Evolutionary conservation across 2,797 vertebrate genomes (phyloP).

Genomic region (Crenuchus spilurus): DNA sequence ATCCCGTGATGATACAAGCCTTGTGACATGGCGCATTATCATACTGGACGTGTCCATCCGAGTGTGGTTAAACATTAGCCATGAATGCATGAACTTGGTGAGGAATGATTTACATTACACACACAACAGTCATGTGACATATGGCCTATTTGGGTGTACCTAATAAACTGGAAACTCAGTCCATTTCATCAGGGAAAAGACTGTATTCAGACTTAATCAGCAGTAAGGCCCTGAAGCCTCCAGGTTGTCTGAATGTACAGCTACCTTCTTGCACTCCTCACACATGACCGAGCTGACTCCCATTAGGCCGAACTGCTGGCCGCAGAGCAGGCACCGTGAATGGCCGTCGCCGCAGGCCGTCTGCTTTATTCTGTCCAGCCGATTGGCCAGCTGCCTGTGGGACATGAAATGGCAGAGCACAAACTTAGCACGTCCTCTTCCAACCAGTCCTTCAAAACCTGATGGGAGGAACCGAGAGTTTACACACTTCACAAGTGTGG

Average conservation of each 20-base stretch:
- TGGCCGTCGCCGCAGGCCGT: conserved; percentile 88
- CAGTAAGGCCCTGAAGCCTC: too few species aligned
- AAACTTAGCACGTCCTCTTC: conserved; percentile 12
- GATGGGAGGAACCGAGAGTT: conserved; percentile 15
- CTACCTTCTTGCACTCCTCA: conserved; percentile 92
- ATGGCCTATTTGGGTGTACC: background rate
- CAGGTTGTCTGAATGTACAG: background rate
- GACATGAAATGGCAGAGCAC: conserved; percentile 21
- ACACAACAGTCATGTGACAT: background rate
- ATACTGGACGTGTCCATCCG: background rate
- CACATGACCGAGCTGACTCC: conserved; percentile 86
- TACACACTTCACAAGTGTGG: conserved; percentile 43
- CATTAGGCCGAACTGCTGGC: conserved; percentile 81
- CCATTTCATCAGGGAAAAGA: too few species aligned
- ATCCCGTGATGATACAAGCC: background rate
- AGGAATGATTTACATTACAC: background rate
- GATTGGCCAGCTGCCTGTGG: conserved; percentile 85
- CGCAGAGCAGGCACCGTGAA: conserved; percentile 88
- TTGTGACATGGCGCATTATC: background rate
- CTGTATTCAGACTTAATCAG: background rate
- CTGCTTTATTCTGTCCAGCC: conserved; percentile 87
- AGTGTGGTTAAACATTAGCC: background rate
- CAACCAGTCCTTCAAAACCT: conserved; percentile 1
- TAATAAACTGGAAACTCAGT: background rate
- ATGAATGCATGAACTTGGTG: background rate